phyloP scores from a whole-genome alignment of 2,797 vertebrate species.

The Clarias fuscus region DNA sequence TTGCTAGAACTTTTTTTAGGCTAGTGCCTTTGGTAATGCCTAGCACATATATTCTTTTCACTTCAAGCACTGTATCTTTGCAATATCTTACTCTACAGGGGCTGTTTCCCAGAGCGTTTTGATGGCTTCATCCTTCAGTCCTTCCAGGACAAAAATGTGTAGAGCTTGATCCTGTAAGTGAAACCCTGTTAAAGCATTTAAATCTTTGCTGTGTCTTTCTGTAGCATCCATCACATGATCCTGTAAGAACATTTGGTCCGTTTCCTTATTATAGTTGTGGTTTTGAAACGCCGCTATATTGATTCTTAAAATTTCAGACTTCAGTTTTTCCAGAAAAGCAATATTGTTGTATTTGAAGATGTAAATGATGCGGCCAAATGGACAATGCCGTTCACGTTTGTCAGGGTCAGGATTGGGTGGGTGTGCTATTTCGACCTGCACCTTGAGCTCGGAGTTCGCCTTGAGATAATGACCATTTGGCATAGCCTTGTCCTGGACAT shows the following conservation, averaged over 20 bases:
- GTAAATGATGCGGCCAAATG: constrained; percentile 77
- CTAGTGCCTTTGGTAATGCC: neutral
- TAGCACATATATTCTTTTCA: neutral
- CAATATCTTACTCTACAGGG: constrained; percentile 71
- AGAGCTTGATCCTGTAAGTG: constrained; percentile 75
- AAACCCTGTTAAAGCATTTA: constrained; percentile 84
- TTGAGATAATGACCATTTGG: constrained; percentile 74
- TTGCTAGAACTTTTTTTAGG: neutral
- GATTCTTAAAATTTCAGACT: constrained; percentile 71
- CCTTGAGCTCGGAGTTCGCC: constrained; percentile 75
- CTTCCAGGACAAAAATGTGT: constrained; percentile 83
- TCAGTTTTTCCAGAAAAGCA: constrained; percentile 63
- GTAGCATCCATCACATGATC: constrained; percentile 63
- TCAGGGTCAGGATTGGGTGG: constrained; percentile 54
- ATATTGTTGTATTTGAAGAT: constrained; percentile 66
- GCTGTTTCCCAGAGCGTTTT: constrained; percentile 76
- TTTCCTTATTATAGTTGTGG: constrained; percentile 51
- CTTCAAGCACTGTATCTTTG: neutral
- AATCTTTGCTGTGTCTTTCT: constrained; percentile 56
- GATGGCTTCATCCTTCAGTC: constrained; percentile 77
- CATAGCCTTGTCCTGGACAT: constrained; percentile 43
- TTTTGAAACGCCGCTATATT: constrained; percentile 74
- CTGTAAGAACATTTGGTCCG: constrained; percentile 61
- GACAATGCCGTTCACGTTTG: constrained; percentile 43
- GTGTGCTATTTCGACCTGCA: constrained; percentile 75